Percentiles rank a stretch among this genome's conserved stretches.
Conservation (phyloP, 1,140 invertebrate genomes). For the Pseudomyrmex dendroicus region DNA sequence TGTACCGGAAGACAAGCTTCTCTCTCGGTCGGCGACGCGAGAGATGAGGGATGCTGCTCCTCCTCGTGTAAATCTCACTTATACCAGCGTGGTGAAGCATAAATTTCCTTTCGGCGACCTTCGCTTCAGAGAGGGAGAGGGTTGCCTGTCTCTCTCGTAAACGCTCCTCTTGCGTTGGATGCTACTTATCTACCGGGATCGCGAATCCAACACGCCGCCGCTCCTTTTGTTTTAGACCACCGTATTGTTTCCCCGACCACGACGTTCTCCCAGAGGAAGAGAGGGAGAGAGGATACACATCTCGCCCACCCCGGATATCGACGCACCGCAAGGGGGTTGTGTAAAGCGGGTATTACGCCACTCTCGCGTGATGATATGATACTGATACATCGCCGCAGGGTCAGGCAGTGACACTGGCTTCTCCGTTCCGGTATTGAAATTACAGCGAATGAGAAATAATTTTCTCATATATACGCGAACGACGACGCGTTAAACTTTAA, state of each 20-base stretch:
- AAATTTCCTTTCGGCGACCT: constrained; percentile 69
- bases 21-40: background rate
- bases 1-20: constrained; percentile 53
- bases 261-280: constrained; percentile 5
- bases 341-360: constrained; percentile 18
- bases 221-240: constrained; percentile 67
- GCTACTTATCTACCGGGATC: constrained; percentile 68
- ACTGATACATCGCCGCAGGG: background rate
- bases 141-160: background rate
- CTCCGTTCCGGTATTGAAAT: constrained; percentile 15
- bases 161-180: constrained; percentile 54
- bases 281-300: constrained; percentile 16
- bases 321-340: constrained; percentile 30
- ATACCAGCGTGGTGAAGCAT: constrained; percentile 68
- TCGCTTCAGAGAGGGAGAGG: background rate
- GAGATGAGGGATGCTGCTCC: background rate
- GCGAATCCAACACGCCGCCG: constrained; percentile 37
- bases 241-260: constrained; percentile 59
- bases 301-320: constrained; percentile 58
- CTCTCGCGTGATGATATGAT: background rate
- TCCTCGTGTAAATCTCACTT: constrained; percentile 55
- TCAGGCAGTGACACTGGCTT: constrained; percentile 30
- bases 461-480: constrained; percentile 4
- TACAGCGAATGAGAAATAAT: constrained; percentile 20
- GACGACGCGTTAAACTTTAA: constrained; percentile 37